Conservation (phyloP, 1,140 invertebrate species). For the Drosophila sp. region DNA sequence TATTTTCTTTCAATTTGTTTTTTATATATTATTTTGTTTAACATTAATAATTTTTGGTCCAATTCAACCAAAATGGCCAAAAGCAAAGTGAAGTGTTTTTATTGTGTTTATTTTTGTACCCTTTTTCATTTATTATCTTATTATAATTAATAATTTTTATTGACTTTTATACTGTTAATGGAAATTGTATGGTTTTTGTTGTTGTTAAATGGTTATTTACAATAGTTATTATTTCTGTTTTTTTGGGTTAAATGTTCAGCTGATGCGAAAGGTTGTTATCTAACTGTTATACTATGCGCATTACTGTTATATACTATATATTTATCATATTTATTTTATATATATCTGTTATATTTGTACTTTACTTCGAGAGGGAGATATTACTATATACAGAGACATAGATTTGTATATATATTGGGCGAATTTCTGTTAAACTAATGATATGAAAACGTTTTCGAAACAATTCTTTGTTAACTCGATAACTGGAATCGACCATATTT, state of each 20-base stretch:
- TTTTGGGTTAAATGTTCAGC: background rate
- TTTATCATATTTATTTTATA: background rate
- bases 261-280: background rate
- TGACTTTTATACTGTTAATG: slow-evolving; percentile 1
- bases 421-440: no score
- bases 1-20: no score
- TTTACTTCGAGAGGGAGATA: no score
- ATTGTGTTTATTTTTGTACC: background rate
- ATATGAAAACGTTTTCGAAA: no score
- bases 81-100: background rate
- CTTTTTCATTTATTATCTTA: slow-evolving; percentile 14
- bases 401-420: no score
- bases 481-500: no score
- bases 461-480: no score
- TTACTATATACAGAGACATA: no score
- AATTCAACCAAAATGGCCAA: background rate
- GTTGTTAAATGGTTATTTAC: background rate
- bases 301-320: background rate
- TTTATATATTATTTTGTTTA: no score
- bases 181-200: slow-evolving; percentile 13
- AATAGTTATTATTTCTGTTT: background rate
- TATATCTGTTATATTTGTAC: background rate
- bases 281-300: background rate
- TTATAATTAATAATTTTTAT: background rate
- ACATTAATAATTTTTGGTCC: no score